Evolutionary conservation across 2,113 vertebrate genomes (phyloP), one percentile per base, ranked within the genome.

Genomic region (Oxygymnocypris stewartii): DNA sequence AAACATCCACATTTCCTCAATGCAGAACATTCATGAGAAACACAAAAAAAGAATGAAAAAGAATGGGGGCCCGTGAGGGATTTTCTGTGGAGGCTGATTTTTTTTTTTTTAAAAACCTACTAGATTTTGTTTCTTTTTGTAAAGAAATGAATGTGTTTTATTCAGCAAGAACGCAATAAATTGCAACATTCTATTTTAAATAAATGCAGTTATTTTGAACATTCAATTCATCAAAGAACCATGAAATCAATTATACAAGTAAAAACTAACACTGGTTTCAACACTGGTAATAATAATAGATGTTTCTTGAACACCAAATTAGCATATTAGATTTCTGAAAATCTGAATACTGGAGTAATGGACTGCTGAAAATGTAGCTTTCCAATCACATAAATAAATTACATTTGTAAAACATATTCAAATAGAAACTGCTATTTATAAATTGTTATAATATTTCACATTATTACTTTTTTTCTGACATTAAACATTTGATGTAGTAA

Each of bases 61-160:
- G 23, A 47, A 75, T 44, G 23, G 73, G 0, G 3, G 42, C 6
- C 73, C 23, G 6, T 47, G 6, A 3, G 73, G 20, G 23, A 44
- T 75, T 42, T 23, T 42, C 67, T 73, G 69, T 73, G 18, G 69
- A 23, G 18, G 69, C 23, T 75, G 71, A 42, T 74, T 44, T 75
- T 42, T 2, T 6, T n/a, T n/a, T 9, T 42, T 42, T 9, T 23
- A 23, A 73, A 42, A 73, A 42, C 8, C 6, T 4, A 20, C 31
- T 37, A 37, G 16, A 6, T 31, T 31, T 25, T 25, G n/a, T n/a
- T 1, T 10, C 1, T 25, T n/a, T 20, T 63, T 63, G 0, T 16
- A 28, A 65, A 28, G 12, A 65, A 25, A 65, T 28, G 2, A 28
- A 28, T 14, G 25, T 4, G 14, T 67, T 67, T 67, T 31, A 31